phyloP scores from a whole-genome alignment of 1,140 invertebrate species.

The Psilanteris sp. region DNA sequence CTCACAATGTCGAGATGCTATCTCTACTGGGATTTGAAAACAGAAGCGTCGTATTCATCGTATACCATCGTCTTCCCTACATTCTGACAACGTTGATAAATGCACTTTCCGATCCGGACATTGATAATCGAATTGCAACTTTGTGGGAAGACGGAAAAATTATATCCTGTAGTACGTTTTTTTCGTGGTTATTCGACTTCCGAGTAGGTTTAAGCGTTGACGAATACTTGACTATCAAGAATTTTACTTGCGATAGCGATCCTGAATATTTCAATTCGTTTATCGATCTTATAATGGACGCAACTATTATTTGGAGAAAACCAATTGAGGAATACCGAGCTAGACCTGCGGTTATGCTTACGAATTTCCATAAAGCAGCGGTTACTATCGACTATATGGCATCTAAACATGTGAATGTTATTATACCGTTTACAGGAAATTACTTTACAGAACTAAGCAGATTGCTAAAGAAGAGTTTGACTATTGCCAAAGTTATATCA shows the following conservation, averaged over 20 bases:
- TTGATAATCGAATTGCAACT: conserved; percentile 55
- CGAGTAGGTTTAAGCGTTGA: conserved; percentile 58
- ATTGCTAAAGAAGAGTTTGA: conserved; percentile 57
- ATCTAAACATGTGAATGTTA: conserved; percentile 37
- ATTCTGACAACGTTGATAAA: conserved; percentile 70
- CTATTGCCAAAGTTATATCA: conserved; percentile 14
- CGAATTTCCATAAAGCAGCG: conserved; percentile 63
- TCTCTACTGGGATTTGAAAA: conserved; percentile 70
- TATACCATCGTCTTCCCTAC: conserved; percentile 63
- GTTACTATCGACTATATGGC: conserved; percentile 6
- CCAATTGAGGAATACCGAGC: conserved; percentile 64
- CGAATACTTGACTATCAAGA: conserved; percentile 69
- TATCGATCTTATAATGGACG: conserved; percentile 64
- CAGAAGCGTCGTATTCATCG: conserved; percentile 64
- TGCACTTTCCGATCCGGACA: conserved; percentile 64
- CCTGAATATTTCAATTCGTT: conserved; percentile 70
- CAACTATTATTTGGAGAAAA: conserved; percentile 58
- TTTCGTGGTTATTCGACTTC: conserved; percentile 66
- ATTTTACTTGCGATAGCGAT: conserved; percentile 70
- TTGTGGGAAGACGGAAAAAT: conserved; percentile 13
- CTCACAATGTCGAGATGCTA: conserved; percentile 59
- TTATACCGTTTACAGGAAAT: conserved; percentile 57
- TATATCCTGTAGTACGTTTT: conserved; percentile 64
- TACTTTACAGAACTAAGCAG: conserved; percentile 55
- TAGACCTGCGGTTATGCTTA: conserved; percentile 38